Evolutionary conservation across 2,888 invertebrate genomes (phyloP).

Genomic region (Sinopyrophorus schimmeli): DNA sequence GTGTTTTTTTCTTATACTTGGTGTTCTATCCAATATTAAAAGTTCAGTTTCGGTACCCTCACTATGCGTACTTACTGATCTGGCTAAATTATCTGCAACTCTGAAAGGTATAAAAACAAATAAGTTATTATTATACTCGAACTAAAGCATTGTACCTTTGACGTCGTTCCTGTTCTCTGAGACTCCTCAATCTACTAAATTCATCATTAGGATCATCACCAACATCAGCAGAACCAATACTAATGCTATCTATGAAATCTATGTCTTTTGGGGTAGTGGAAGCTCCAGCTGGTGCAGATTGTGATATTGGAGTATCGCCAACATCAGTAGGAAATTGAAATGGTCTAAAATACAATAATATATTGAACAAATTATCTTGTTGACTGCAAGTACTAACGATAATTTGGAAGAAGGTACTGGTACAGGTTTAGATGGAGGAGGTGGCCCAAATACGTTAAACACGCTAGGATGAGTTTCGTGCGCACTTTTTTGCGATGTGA

Average conservation of each 20-base stretch:
- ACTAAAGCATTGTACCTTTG: constrained; percentile 13
- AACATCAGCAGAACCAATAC: constrained; percentile 53
- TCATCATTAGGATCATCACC: constrained; percentile 62
- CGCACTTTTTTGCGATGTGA: constrained; percentile 68
- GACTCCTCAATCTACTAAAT: constrained; percentile 69
- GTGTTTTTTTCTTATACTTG: constrained; percentile 9
- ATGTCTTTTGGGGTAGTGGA: constrained; percentile 30
- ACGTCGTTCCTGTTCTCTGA: constrained; percentile 64
- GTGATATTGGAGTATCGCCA: constrained; percentile 4
- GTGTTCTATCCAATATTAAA: constrained; percentile 25
- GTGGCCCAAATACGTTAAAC: constrained; percentile 63
- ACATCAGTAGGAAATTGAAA: constrained; percentile 10
- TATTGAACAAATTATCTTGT: neutral
- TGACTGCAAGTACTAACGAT: constrained; percentile 11
- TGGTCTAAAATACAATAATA: constrained; percentile 6
- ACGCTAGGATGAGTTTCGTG: constrained; percentile 65
- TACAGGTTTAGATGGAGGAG: constrained; percentile 52
- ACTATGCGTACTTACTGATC: constrained; percentile 38
- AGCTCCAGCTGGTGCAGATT: constrained; percentile 22
- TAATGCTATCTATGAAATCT: constrained; percentile 47
- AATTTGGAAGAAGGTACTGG: constrained; percentile 54
- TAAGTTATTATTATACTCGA: neutral
- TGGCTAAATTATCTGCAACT: constrained; percentile 36
- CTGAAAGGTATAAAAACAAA: constrained; percentile 29
- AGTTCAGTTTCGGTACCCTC: constrained; percentile 35